phyloP scores from a whole-genome alignment of 30 jellyfish, hydroid and myxozoan genomes.

The Turritopsis rubra region DNA sequence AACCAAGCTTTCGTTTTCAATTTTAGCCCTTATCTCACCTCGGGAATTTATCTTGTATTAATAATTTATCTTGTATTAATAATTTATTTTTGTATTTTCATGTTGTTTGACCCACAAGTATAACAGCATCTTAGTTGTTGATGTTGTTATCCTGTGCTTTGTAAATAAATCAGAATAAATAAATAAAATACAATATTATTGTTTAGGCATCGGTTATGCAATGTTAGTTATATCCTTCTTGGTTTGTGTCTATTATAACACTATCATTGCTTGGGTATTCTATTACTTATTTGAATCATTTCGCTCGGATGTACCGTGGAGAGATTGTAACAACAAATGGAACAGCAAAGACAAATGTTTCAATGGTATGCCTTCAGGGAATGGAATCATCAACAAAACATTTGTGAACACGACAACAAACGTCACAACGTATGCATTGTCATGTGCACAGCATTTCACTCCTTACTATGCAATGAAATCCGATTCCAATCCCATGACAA shows the following conservation, averaged over 20 bases:
- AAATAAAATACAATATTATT: too few species aligned
- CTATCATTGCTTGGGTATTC: constrained; percentile 75
- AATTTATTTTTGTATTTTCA: too few species aligned
- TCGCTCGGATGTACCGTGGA: constrained; percentile 83
- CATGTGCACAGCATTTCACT: constrained; percentile 26
- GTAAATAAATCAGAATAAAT: too few species aligned
- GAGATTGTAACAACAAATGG: constrained; percentile 63
- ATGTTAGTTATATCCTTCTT: constrained; percentile 70
- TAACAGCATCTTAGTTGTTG: too few species aligned
- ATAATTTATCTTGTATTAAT: too few species aligned
- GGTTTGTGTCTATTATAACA: constrained; percentile 69
- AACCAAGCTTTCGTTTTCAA: too few species aligned
- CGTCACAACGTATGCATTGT: constrained; percentile 15
- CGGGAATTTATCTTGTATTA: too few species aligned
- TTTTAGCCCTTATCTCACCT: too few species aligned
- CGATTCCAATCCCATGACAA: not conserved
- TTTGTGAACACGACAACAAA: constrained; percentile 22
- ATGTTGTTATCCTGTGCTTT: too few species aligned
- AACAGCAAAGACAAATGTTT: constrained; percentile 44
- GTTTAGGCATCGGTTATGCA: constrained; percentile 68
- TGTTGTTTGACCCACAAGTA: too few species aligned
- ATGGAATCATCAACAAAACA: constrained; percentile 35
- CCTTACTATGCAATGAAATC: constrained; percentile 5
- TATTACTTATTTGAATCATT: constrained; percentile 67
- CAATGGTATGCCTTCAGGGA: constrained; percentile 24